Base-by-base conservation (phyloP, 2,797 vertebrate genomes). In the Garrulus glandarius region DNA sequence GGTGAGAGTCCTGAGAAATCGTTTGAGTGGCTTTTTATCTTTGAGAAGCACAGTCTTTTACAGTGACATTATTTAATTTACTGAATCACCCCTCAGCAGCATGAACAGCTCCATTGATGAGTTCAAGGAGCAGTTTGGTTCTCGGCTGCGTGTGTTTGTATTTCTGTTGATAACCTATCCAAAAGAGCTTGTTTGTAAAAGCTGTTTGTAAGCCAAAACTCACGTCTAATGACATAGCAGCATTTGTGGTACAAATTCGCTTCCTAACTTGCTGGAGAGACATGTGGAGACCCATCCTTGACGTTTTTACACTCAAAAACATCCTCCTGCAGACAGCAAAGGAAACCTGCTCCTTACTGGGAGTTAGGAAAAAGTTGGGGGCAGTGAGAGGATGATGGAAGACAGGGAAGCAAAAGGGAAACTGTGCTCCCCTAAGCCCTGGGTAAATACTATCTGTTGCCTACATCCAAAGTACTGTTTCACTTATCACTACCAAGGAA, bases 81-180 rank as follows among this genome's bases (percentile, higher is more conserved):
- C 90, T 64, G 81, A 92, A 71, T 88, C 63, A 65, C 37, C 63
- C 74, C 23, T 82, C 46, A 88, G 76, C 63, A 68, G 84, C 24
- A 6, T 20, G 47, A 84, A 46, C 43, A 34, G 59, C 59, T 63
- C 84, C 77, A 37, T 80, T 63, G 89, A 49, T 57, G 77, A 77
- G 87, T 59, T 84, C 61, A 92, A 84, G 89, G 83, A 64, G 64
- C 82, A 67, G 83, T 82, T 92, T 86, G 87, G 65, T 29, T 88
- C 80, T 77, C 5, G 0, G 85, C 79, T 80, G 53, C 2, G 0
- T 12, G 1, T 63, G 59, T 82, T 85, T 95, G 67, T 61, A 9
- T 87, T 92, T 69, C 83, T 87, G 4, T 52, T 85, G 85, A 61
- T 85, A 89, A 91, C 65, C 50, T 39, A 20, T 41, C 78, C 59